Conservation (phyloP, 2,888 invertebrate genomes). For the Athetis lepigone region DNA sequence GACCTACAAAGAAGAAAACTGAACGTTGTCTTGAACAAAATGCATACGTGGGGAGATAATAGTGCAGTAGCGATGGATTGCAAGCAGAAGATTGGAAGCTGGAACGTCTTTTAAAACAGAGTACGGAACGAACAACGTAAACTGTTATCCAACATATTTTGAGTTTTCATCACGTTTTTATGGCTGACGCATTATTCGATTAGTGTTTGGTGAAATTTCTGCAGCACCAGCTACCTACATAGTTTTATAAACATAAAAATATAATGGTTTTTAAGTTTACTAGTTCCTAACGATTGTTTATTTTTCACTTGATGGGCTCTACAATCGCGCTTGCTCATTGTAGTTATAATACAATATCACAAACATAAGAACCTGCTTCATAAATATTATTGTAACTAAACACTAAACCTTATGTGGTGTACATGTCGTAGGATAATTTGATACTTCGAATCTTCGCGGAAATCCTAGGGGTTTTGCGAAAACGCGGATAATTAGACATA, state of each 20-base stretch:
- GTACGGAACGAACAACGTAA: neutral
- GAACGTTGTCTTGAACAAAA: slow-evolving; percentile 17
- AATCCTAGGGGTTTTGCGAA: no score
- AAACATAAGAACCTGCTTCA: slow-evolving; percentile 7
- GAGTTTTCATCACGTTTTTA: slow-evolving; percentile 7
- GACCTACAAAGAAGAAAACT: slow-evolving; percentile 9
- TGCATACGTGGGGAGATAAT: slow-evolving; percentile 7
- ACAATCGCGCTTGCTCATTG: slow-evolving; percentile 13
- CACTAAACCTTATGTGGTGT: no score
- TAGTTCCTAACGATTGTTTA: slow-evolving; percentile 14
- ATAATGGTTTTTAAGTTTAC: slow-evolving; percentile 28
- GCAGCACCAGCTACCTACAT: slow-evolving; percentile 4
- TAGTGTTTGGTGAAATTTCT: slow-evolving; percentile 17
- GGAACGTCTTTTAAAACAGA: neutral
- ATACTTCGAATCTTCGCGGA: no score
- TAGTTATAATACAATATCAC: slow-evolving; percentile 14
- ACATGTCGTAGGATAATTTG: no score
- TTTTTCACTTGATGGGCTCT: slow-evolving; percentile 19
- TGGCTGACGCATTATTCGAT: neutral
- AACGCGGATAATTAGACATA: no score
- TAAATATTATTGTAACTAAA: slow-evolving; percentile 19
- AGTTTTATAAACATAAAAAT: slow-evolving; percentile 44
- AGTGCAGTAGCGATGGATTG: neutral
- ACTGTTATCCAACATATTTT: neutral
- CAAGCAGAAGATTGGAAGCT: neutral